Conservation (phyloP, 2,888 invertebrate genomes). For the Diarsia brunnea region DNA sequence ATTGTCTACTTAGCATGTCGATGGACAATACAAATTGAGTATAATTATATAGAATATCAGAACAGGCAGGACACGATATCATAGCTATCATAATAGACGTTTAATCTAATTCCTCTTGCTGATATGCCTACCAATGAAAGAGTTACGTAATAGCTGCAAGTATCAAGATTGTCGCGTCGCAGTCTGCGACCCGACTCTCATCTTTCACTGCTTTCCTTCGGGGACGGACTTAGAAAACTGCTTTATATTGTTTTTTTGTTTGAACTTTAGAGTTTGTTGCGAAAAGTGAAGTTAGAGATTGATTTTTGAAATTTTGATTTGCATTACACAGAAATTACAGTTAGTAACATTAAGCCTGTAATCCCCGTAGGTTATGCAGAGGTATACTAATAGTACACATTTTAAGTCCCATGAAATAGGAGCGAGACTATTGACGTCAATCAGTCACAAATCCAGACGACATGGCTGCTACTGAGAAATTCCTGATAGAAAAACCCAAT, state of each 20-base stretch:
- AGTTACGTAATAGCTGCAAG: constrained; percentile 72
- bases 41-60: too few species aligned
- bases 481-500: too few species aligned
- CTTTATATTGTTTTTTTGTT: constrained; percentile 25
- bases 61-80: too few species aligned
- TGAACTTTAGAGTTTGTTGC: constrained; percentile 9
- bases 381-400: too few species aligned
- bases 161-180: constrained; percentile 79
- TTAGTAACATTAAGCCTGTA: too few species aligned
- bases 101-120: constrained; percentile 24
- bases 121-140: constrained; percentile 26
- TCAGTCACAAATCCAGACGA: too few species aligned
- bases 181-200: constrained; percentile 84
- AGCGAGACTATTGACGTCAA: too few species aligned
- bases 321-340: background rate
- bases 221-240: constrained; percentile 76
- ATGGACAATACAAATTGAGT: too few species aligned
- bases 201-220: constrained; percentile 88
- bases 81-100: background rate
- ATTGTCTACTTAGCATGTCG: too few species aligned
- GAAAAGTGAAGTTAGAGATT: background rate
- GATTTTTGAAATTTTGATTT: background rate
- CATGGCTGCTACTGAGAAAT: too few species aligned
- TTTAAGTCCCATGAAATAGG: too few species aligned
- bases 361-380: too few species aligned